Conservation (phyloP, 2,797 vertebrate species). For the Gymnoscopelus braueri region DNA sequence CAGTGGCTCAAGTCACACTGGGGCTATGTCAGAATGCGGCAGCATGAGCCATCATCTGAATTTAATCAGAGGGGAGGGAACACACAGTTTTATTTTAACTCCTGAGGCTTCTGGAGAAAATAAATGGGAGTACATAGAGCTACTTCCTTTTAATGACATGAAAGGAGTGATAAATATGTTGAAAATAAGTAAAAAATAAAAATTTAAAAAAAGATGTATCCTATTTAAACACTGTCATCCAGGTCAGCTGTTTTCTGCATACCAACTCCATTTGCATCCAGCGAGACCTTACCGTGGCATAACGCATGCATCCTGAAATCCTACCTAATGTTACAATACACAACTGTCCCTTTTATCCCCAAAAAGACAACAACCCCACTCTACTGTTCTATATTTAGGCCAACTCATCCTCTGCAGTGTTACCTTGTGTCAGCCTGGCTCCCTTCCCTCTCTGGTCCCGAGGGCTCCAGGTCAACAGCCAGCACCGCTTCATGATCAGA, state of each 20-base stretch:
- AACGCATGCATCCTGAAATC: background rate
- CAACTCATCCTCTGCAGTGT: constrained; percentile 20
- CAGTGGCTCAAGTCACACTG: constrained; percentile 59
- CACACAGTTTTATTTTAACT: constrained; percentile 43
- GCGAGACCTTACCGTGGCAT: constrained; percentile 1
- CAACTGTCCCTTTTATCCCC: background rate
- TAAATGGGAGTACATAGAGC: constrained; percentile 36
- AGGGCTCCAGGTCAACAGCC: constrained; percentile 42
- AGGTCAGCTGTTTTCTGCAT: constrained; percentile 13
- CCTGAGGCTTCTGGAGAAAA: constrained; percentile 26
- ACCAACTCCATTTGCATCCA: constrained; percentile 3
- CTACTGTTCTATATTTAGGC: background rate
- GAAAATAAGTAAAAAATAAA: too few relatives aligned
- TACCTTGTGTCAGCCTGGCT: constrained; percentile 72
- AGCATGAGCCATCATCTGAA: constrained; percentile 68
- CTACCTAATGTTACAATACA: background rate
- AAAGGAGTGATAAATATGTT: constrained; percentile 19
- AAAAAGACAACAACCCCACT: constrained; percentile 7
- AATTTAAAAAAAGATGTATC: too few relatives aligned
- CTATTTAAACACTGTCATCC: constrained; percentile 3
- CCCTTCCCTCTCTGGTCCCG: constrained; percentile 61
- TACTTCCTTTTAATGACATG: constrained; percentile 23
- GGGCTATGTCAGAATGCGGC: constrained; percentile 76
- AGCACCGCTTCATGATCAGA: constrained; percentile 40
- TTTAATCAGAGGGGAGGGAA: constrained; percentile 57